These are phyloP conservation scores for Prolemur simus DNA, from an alignment of 2,113 vertebrate species.

Conservation along the genomic window DNA sequence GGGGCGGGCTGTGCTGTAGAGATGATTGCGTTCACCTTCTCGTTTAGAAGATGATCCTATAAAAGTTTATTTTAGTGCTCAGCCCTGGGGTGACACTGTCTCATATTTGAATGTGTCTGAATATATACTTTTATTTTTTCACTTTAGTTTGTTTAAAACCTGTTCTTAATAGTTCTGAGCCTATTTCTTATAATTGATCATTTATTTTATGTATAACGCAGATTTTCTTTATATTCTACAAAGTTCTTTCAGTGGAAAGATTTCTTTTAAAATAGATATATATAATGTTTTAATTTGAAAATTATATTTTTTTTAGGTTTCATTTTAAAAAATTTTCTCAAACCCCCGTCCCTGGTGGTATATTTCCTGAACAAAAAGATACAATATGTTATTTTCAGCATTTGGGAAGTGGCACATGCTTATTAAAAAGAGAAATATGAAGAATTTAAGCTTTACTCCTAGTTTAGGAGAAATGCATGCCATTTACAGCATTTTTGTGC, in stretches of 20 bases:
- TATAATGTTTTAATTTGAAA: neutral
- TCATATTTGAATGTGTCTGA: neutral
- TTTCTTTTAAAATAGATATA: neutral
- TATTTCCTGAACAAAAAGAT: neutral
- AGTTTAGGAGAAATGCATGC: constrained; percentile 1
- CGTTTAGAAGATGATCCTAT: neutral
- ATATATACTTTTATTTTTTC: neutral
- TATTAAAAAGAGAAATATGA: neutral
- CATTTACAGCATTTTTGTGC: constrained; percentile 19
- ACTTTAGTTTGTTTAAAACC: constrained; percentile 38
- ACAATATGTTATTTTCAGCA: neutral
- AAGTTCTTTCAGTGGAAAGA: neutral
- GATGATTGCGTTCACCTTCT: neutral
- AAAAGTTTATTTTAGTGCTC: neutral
- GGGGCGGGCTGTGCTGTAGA: neutral
- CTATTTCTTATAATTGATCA: constrained; percentile 2
- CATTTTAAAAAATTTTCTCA: neutral
- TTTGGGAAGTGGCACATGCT: neutral
- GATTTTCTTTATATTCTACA: constrained; percentile 7
- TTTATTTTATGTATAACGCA: neutral
- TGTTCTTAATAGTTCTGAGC: neutral
- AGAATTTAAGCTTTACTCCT: constrained; percentile 7
- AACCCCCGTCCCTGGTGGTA: neutral
- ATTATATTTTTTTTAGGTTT: neutral
- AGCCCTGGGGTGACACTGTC: neutral